These are phyloP conservation scores for Entomyzon cyanotis DNA, from an alignment of 2,113 vertebrate species.

Conservation along the genomic window DNA sequence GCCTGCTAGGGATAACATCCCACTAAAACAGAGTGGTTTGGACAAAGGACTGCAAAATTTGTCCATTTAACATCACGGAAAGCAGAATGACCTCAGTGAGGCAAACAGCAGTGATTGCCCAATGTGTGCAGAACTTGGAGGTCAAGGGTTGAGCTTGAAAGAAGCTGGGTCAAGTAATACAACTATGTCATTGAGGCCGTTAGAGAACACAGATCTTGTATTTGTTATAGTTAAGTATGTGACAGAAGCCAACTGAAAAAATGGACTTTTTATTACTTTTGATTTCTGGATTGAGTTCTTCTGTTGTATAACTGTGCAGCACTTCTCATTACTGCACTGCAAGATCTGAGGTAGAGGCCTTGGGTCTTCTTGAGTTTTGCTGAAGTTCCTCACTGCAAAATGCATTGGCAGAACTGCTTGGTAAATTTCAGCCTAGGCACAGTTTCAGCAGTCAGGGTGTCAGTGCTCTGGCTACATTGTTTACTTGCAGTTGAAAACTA, in stretches of 20 bases:
- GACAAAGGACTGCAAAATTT: conserved; percentile 20
- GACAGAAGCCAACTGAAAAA: conserved; percentile 30
- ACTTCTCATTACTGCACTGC: background rate
- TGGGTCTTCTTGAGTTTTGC: conserved; percentile 1
- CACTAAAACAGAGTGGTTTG: background rate
- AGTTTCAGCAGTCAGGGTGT: background rate
- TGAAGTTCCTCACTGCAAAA: conserved; percentile 20
- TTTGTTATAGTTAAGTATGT: background rate
- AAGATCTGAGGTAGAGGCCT: background rate
- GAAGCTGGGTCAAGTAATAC: conserved; percentile 5
- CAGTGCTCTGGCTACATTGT: conserved; percentile 7
- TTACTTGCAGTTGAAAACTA: conserved; percentile 20
- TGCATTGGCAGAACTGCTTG: background rate
- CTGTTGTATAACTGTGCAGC: background rate
- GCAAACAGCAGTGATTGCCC: background rate
- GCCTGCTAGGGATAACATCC: background rate
- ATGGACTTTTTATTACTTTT: conserved; percentile 33
- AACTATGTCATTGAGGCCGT: background rate
- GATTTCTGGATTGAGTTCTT: conserved; percentile 32
- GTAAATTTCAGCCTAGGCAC: background rate
- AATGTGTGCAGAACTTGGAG: background rate
- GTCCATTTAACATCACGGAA: conserved; percentile 15
- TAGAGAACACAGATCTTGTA: background rate
- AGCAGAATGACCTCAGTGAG: conserved; percentile 25
- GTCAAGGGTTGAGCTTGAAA: background rate